Conservation (phyloP, 2,113 vertebrate species). For the Tragulus kanchil region DNA sequence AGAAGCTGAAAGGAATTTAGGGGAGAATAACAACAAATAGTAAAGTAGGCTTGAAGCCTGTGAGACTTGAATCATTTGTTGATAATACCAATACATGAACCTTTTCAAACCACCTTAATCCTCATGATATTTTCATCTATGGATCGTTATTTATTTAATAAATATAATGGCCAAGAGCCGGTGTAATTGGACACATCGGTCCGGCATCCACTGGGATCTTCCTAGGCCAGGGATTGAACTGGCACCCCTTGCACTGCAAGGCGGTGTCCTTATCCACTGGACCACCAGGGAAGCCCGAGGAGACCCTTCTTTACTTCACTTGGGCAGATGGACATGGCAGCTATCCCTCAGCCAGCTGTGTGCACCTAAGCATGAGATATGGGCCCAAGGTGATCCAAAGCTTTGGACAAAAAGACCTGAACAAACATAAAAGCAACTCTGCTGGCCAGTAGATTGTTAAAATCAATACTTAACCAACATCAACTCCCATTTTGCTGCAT, state of each 20-base stretch:
- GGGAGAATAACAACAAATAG: background rate
- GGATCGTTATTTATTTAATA: background rate
- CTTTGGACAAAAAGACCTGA: background rate
- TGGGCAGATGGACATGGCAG: constrained; percentile 22
- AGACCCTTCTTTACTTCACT: background rate
- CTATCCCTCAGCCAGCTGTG: background rate
- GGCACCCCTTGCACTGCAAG: no score
- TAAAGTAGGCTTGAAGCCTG: background rate
- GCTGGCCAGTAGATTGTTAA: background rate
- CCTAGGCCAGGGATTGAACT: no score
- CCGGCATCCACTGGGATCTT: no score
- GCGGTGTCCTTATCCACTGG: no score
- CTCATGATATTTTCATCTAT: background rate
- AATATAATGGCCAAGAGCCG: background rate
- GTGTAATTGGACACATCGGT: no score
- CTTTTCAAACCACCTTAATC: background rate
- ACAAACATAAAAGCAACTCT: constrained; percentile 11
- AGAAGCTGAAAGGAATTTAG: background rate
- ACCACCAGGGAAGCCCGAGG: background rate
- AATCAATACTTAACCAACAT: background rate
- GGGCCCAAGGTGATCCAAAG: constrained; percentile 12
- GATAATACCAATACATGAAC: background rate
- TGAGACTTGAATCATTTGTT: background rate
- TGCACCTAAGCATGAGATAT: constrained; percentile 47
- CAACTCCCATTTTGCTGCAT: background rate